Evolutionary conservation across 2,113 vertebrate genomes (phyloP), one percentile per base, ranked within the genome.

Genomic region (Oncorhynchus tshawytscha): DNA sequence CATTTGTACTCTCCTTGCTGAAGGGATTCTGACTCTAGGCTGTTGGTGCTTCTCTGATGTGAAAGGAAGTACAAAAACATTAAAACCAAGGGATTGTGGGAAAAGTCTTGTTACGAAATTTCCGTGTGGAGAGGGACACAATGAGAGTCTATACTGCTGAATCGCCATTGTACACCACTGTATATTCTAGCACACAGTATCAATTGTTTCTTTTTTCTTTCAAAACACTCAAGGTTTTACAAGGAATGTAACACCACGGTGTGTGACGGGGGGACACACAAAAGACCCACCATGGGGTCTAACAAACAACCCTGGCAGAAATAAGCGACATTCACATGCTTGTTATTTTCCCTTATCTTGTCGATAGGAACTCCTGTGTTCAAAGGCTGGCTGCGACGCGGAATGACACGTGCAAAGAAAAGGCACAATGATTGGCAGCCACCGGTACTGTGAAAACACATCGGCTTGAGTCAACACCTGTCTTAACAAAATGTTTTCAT

Each of bases 391-490:
- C n/a, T 67, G 48, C 16, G 13, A 7, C 31, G 65, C 15, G 60
- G 31, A 57, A 22, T 34, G 27, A 65, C 29, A 64, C 72, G 54
- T 57, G 51, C 71, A 72, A 70, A 70, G 49, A 70, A 18, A 11
- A 29, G 4, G 57, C 70, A n/a, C 34, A 27, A 71, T 73, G 70
- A 76, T 27, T 68, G 78, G 3, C 80, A 75, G 79, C 27, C 12
- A 20, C 29, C 39, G n/a, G 31, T n/a, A 73, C 81, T 34, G 73
- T 76, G 68, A 82, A 85, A 84, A 39, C 27, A 68, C 4, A 7
- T 64, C 20, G 16, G 57, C 49, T 60, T 9, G 59, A 60, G 59
- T 22, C 59, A 20, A 60, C 3, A 15, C 16, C 31, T n/a, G 31
- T 16, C 39, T 48, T 29, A 18, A 70, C 31, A 45, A 70, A 70